Evolutionary conservation across 2,113 vertebrate genomes (phyloP), one percentile per base, ranked within the genome.

Genomic region (Empidonax alnorum): DNA sequence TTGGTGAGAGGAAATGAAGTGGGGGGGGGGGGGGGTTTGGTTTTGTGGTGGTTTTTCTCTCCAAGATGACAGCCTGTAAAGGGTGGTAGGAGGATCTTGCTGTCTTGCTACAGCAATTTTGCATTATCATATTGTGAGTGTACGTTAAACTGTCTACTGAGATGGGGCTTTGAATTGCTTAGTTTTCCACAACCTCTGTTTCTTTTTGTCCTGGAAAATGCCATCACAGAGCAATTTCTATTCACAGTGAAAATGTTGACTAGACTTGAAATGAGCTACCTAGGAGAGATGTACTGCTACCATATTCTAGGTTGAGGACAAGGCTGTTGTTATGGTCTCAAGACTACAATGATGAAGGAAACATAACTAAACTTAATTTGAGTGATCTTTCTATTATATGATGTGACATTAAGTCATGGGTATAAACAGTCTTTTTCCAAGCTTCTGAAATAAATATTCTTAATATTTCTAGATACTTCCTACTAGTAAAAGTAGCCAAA

Each of bases 401-500:
- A 15, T 21, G 27, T 56, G 37, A n/a, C 44, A 72, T 66, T 9
- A 61, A 56, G 31, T 33, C 37, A 25, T 10, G 11, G 4, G 4
- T 77, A 20, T 19, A 21, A 68, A 6, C 22, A n/a, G 44, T 71
- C 14, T 61, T 9, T 65, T 93, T 50, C 13, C 5, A 53, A 66
- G 33, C 18, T 88, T 73, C 5, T 92, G 13, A 66, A 49, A 50
- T 62, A 68, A 23, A 5, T 23, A 56, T 82, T 82, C 15, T 66
- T 87, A 33, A 35, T 92, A 73, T 85, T 96, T 83, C 86, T 93
- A 99, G 99, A 95, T 99, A 82, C 99, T 99, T 87, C 99, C 99
- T 24, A 99, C 98, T 23, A 99, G 99, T 96, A 98, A 98, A 93
- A 99, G 98, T 95, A 99, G 99, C 97, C 99, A 99, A 95, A 99